A percentile compares a stretch with the other conserved stretches of the same genome.
These are phyloP conservation scores for Thamnophis sirtalis DNA, from an alignment of 2,113 vertebrate genomes.

Conservation along the genomic window DNA sequence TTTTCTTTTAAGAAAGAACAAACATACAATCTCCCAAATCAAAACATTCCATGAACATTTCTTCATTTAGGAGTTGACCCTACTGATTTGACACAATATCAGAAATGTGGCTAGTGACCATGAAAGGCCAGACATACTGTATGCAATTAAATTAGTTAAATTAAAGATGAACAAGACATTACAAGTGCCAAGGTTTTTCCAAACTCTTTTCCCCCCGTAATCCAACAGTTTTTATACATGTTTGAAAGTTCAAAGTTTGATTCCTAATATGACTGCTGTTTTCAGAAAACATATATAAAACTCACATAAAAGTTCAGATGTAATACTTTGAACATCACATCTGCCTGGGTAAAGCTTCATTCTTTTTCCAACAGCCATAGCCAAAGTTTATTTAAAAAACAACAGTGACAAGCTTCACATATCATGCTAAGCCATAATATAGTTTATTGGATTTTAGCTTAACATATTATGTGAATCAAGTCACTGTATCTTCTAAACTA, in stretches of 20 bases:
- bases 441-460: background rate
- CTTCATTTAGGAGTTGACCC: conserved; percentile 11
- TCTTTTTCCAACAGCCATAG: background rate
- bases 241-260: background rate
- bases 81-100: background rate
- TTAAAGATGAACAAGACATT: background rate
- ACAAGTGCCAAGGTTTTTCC: background rate
- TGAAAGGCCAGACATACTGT: conserved; percentile 1
- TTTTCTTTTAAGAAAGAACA: conserved; percentile 17
- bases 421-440: background rate
- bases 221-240: background rate
- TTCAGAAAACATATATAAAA: background rate
- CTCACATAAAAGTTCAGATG: background rate
- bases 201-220: background rate
- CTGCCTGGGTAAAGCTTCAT: background rate
- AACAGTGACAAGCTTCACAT: background rate
- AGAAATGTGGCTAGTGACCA: background rate
- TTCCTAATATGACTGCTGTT: background rate
- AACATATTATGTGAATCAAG: background rate
- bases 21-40: background rate
- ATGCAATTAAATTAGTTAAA: conserved; percentile 7
- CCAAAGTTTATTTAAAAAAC: conserved; percentile 1
- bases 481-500: background rate
- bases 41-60: background rate
- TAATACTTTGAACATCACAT: background rate